Evolutionary conservation across 1,140 invertebrate genomes (phyloP).

Genomic region (Zaprionus kolodkinae): DNA sequence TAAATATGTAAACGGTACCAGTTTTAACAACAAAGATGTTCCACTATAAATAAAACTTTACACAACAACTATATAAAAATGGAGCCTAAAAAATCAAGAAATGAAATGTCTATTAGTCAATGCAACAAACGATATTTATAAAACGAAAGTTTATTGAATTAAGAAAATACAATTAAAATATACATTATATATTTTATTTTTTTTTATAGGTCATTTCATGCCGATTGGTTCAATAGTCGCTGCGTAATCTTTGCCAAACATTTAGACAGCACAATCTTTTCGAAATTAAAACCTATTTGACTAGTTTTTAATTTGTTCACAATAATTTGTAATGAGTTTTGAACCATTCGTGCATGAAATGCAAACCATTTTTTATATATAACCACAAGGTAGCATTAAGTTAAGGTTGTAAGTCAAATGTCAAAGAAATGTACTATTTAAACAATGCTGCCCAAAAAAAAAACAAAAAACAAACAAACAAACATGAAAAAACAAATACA

Average conservation of each 20-base stretch:
- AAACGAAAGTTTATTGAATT: constrained; percentile 33
- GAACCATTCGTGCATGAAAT: constrained; percentile 74
- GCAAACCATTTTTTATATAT: constrained; percentile 43
- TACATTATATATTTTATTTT: constrained; percentile 41
- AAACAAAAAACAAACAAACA: background rate
- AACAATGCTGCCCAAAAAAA: constrained; percentile 53
- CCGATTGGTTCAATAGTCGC: constrained; percentile 67
- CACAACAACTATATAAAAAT: constrained; percentile 7
- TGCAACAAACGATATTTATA: constrained; percentile 74
- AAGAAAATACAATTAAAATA: constrained; percentile 10
- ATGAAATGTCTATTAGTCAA: constrained; percentile 66
- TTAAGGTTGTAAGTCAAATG: constrained; percentile 26
- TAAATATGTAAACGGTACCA: background rate
- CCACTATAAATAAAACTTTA: constrained; percentile 22
- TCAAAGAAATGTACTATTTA: constrained; percentile 34
- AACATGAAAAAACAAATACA: constrained; percentile 20
- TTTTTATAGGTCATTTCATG: constrained; percentile 62
- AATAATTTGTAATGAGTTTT: constrained; percentile 44
- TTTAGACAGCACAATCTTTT: constrained; percentile 45
- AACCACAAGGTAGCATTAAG: constrained; percentile 11
- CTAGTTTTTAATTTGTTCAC: background rate
- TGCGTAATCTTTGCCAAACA: constrained; percentile 40
- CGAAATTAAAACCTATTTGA: background rate
- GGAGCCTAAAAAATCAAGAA: background rate
- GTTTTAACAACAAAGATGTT: constrained; percentile 1